Percentiles rank a stretch among this genome's conserved stretches.
Conservation (phyloP, 2,113 vertebrate genomes). For the Rallus limicola region DNA sequence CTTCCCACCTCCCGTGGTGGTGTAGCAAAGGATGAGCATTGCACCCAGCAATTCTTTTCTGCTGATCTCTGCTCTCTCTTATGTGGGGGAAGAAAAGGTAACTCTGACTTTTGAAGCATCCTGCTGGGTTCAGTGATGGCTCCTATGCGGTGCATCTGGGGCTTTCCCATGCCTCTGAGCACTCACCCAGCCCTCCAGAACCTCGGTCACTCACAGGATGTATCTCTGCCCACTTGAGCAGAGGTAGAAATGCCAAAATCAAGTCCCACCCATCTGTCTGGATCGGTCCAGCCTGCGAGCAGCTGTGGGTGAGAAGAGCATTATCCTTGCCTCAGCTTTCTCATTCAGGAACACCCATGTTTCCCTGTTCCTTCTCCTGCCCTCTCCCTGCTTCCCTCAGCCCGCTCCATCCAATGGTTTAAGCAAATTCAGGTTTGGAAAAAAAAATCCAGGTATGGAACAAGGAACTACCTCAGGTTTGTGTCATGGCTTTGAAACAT, state of each 20-base stretch:
- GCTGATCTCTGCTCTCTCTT: not conserved
- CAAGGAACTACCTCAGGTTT: accelerated
- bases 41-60: not conserved
- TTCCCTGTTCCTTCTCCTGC: not conserved
- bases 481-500: not conserved
- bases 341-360: not conserved
- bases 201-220: not conserved
- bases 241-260: not conserved
- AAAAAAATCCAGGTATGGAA: not conserved
- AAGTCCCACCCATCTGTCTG: not conserved
- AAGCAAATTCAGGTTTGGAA: not conserved
- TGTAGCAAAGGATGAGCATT: not conserved
- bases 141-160: not conserved
- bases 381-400: not conserved
- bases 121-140: not conserved
- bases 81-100: not conserved
- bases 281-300: accelerated
- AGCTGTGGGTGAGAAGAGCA: not conserved
- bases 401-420: not conserved
- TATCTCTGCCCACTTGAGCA: not conserved
- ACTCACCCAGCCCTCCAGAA: not conserved
- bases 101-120: not conserved
- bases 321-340: not conserved
- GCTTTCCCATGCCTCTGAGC: not conserved
- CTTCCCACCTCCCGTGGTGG: not conserved